These are phyloP conservation scores for Spea multiplicata DNA, from an alignment of 2,113 vertebrate species.

Conservation along the genomic window DNA sequence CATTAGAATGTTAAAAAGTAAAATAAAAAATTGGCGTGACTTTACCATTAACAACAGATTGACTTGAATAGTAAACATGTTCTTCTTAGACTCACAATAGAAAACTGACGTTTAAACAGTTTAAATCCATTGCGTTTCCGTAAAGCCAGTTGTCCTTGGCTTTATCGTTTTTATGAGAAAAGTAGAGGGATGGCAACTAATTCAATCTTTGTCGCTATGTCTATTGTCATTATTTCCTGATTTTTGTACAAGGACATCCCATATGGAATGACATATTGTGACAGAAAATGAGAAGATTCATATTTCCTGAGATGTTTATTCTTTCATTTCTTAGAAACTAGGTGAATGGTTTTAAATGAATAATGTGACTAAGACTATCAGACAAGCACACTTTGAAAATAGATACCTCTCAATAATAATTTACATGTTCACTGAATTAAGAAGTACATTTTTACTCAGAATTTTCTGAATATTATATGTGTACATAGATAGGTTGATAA, in stretches of 20 bases:
- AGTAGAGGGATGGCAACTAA: slow-evolving; percentile 27
- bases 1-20: neutral
- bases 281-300: neutral
- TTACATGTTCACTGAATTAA: no score
- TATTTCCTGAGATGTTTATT: slow-evolving; percentile 5
- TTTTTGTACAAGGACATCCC: slow-evolving; percentile 39
- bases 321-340: slow-evolving; percentile 17
- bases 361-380: no score
- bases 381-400: no score
- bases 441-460: no score
- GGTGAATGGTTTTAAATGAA: neutral
- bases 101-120: slow-evolving; percentile 16
- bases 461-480: no score
- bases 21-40: neutral
- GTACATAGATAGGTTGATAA: no score
- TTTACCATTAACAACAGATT: neutral
- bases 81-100: neutral
- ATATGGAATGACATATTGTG: slow-evolving; percentile 20
- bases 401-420: no score
- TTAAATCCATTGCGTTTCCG: slow-evolving; percentile 24
- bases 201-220: slow-evolving; percentile 17
- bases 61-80: neutral
- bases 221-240: slow-evolving; percentile 36
- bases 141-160: slow-evolving; percentile 36
- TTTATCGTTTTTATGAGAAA: slow-evolving; percentile 17